phyloP scores from a whole-genome alignment of 2,797 vertebrate genomes.

The Scyliorhinus canicula region DNA sequence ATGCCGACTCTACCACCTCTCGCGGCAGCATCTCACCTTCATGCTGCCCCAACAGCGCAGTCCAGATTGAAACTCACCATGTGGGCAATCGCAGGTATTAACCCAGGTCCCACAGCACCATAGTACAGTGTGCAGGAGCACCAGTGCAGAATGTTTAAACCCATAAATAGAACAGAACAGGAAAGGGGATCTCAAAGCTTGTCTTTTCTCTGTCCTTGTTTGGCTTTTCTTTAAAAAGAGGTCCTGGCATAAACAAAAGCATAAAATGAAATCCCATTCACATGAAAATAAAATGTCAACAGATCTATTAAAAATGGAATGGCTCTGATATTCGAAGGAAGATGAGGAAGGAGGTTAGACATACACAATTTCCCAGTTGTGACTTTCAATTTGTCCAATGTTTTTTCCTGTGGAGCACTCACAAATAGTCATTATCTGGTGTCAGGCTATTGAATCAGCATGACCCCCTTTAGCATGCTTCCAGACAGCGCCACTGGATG shows the following conservation, averaged over 20 bases:
- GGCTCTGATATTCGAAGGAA: not conserved
- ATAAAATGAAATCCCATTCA: not conserved
- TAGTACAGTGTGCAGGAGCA: not conserved
- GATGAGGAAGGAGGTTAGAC: too few relatives aligned
- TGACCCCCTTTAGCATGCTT: not conserved
- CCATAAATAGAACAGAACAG: not conserved
- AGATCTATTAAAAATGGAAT: not conserved
- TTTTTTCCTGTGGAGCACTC: not conserved
- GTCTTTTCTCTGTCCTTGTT: not conserved
- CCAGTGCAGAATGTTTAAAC: not conserved
- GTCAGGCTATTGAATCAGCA: not conserved
- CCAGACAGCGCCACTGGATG: not conserved
- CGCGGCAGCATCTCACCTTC: not conserved
- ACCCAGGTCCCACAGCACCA: not conserved
- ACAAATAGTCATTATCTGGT: not conserved
- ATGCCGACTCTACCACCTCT: not conserved
- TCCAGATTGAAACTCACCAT: constrained; percentile 9
- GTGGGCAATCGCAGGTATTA: not conserved
- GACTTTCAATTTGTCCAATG: not conserved
- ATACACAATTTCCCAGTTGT: not conserved
- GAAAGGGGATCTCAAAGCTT: not conserved
- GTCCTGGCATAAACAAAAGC: not conserved
- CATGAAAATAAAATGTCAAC: not conserved
- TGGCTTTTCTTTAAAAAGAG: not conserved
- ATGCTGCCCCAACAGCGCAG: not conserved